phyloP scores from a whole-genome alignment of 2,797 vertebrate genomes.

The Luscinia megarhynchos region DNA sequence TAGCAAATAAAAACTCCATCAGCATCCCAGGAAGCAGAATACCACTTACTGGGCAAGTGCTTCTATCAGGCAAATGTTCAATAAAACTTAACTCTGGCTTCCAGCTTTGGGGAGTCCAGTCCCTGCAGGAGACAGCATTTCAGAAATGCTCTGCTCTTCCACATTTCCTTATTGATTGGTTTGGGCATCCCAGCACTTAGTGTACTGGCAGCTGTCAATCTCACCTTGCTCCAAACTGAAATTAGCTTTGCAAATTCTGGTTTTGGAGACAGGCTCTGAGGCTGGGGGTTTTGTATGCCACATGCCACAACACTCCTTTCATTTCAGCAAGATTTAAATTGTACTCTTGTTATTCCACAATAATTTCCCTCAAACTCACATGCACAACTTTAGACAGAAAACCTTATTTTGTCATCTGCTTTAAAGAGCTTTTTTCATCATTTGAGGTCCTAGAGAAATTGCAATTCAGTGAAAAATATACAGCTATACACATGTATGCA shows the following conservation, averaged over 20 bases:
- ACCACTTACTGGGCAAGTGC: not conserved
- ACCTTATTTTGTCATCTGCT: not conserved
- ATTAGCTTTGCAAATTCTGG: slow-evolving; percentile 28
- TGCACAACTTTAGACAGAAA: not conserved
- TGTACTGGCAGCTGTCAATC: slow-evolving; percentile 12
- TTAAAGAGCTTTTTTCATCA: not conserved
- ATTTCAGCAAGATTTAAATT: not conserved
- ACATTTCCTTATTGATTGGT: not conserved
- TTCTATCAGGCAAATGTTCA: not conserved
- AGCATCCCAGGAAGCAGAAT: not conserved
- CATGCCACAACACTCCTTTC: not conserved
- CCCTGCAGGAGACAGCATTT: not conserved
- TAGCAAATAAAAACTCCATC: not conserved
- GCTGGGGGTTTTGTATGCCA: not conserved
- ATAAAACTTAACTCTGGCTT: not conserved
- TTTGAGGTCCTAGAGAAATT: not conserved
- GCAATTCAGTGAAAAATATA: not conserved
- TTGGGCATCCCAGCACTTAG: not conserved
- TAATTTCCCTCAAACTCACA: not conserved
- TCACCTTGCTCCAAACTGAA: not conserved
- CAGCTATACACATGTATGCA: not conserved
- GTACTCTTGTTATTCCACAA: not conserved
- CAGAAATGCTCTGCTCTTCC: not conserved
- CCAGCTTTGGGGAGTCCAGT: not conserved
- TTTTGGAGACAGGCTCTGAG: not conserved